Conservation (phyloP, 2,888 invertebrate genomes). For the Tipula unca region DNA sequence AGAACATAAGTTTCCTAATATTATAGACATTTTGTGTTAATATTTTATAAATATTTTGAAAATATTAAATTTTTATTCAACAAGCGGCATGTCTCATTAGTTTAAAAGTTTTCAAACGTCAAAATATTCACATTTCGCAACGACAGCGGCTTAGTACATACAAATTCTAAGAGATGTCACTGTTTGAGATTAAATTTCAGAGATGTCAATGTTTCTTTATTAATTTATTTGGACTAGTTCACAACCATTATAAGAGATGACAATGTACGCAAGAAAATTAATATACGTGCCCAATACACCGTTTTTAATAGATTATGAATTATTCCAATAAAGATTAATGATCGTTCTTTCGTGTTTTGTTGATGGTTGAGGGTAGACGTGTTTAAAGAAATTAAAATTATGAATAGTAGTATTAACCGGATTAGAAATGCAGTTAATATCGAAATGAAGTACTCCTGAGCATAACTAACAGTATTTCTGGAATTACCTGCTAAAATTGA, state of each 20-base stretch:
- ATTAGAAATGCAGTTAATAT: not conserved
- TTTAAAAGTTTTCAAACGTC: not conserved
- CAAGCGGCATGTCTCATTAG: not conserved
- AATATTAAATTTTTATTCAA: not conserved
- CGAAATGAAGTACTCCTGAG: not conserved
- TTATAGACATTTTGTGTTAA: constrained; percentile 53
- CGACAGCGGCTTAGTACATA: not conserved
- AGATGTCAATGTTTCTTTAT: too few relatives aligned
- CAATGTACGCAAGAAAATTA: not conserved
- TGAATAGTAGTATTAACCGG: not conserved
- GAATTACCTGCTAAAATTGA: not conserved
- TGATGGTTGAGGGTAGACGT: not conserved
- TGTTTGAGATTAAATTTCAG: too few relatives aligned
- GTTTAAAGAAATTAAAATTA: not conserved
- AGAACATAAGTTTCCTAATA: constrained; percentile 61
- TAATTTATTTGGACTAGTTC: not conserved
- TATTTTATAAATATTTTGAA: not conserved
- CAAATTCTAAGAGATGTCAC: not conserved
- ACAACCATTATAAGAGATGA: not conserved
- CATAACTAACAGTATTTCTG: not conserved
- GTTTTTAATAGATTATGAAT: not conserved
- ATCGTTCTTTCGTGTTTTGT: not conserved
- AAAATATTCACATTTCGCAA: not conserved
- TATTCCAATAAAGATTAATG: not conserved
- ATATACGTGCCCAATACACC: not conserved